Base-by-base conservation (phyloP, 2,888 invertebrate genomes). In the Philereme transversata region DNA sequence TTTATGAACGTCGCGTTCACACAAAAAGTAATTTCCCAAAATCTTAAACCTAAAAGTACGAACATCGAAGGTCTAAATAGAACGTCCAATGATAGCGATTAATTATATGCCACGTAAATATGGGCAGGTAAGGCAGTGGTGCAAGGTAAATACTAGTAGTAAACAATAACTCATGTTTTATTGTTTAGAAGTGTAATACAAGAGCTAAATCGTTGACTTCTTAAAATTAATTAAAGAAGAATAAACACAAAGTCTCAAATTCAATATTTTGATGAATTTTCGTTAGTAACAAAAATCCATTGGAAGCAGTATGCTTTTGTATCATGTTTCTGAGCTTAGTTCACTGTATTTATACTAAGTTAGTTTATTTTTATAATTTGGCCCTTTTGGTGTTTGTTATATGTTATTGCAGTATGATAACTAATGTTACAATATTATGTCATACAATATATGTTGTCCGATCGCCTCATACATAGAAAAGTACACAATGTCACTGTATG, bases 1-100 rank as follows among this genome's bases (percentile, higher is more conserved):
- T 77, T 72, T 75, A 78, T 81, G 80, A 83, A 82, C 76, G 74
- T 75, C 72, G 72, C 75, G 77, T 79, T 76, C 75, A 68, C 72
- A 76, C 78, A 81, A 84, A 76, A 79, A 79, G 78, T 77, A 74
- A 77, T 75, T 75, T 68, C 60, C 64, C 46, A 56, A 58, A 50
- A 51, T 55, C n/a, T 57, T 70, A 68, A 71, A 71, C 72, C 64
- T 67, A 73, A 69, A 44, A 71, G 72, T 78, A 79, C 78, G 82
- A 88, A 84, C 82, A 82, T 84, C 78, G 77, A 84, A 77, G 73
- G 78, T 80, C 9, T 49, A 36, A 45, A 54, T 35, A 48, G 38
- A 52, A 62, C 63, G 66, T 69, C 58, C 65, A 65, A 22, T 64
- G 68, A 76, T 79, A 75, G 75, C 69, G 70, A 74, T 77, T 62